Base-by-base conservation (phyloP, 1,140 invertebrate species). In the Formica exsecta region DNA sequence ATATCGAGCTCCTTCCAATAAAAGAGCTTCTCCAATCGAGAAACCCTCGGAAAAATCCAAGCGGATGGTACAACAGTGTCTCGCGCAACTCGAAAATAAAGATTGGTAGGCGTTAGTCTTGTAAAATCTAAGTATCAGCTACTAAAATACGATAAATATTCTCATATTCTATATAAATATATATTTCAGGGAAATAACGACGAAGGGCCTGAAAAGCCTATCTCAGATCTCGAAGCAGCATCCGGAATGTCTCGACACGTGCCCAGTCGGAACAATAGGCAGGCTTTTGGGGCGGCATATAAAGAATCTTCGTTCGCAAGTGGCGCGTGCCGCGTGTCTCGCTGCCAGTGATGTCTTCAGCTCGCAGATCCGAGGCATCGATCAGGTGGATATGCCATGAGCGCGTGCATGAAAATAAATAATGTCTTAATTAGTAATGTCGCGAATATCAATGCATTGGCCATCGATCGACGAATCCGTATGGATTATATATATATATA, bases 281-380 rank as follows among this genome's bases (percentile, higher is more conserved):
- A 95, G 98, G 41, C 95, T 96, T 44, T 92, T 98, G 1, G 96
- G 97, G 0, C 96, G 96, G 70, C 98, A 99, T 88, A 97, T 98
- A 25, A 97, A 96, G 66, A 99, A 98, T 94, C 95, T 99, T 32
- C 96, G 99, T 7, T 99, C 98, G 0, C 98, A 99, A 94, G 98
- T 99, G 0, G 97, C 98, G 0, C 96, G 98, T 86, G 96, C 97
- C 16, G 98, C 98, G 7, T 99, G 98, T 91, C 96, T 97, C 61
- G 96, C 97, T 7, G 95, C 98, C 9, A 96, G 96, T 1, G 97
- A 98, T 74, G 92, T 99, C 86, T 99, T 98, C 93, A 93, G 95
- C 0, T 93, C 96, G 13, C 96, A 96, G 93, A 97, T 96, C 71
- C 97, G 97, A 87, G 95, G 95, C 19, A 96, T 99, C 89, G 98